Evolutionary conservation across 2,888 invertebrate genomes (phyloP), one percentile per base, ranked within the genome.

Genomic region (Microctonus aethiopoides): DNA sequence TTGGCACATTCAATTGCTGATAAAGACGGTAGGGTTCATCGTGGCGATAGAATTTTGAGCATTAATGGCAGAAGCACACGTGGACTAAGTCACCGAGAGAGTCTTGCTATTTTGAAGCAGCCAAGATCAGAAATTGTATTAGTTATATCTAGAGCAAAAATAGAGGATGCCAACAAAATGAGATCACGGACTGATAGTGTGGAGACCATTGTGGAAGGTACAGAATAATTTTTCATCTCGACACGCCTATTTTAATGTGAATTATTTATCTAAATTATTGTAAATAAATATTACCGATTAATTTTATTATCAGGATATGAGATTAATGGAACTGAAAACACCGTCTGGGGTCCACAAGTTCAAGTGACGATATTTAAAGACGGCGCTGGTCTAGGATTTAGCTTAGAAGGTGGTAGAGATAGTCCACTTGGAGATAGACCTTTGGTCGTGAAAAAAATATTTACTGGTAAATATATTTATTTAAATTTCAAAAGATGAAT

Each of bases 341-440:
- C 82, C 82, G 81, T 83, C 86, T 84, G 91, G 89, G 88, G 92
- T 85, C 88, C 91, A 82, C 76, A 91, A 84, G 75, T 85, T 67
- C 84, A 86, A 57, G 86, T 91, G 56, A 87, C 89, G n/a, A 86
- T 92, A 22, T 86, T 90, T 54, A 93, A 93, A 85, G 94, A 94
- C 80, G 95, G 95, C 72, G 93, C 95, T 75, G 97, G 97, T 5
- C 90, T 98, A 68, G 98, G 98, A 63, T 97, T 98, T 87, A 96
- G 97, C 79, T 91, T 98, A 75, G 97, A 97, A 81, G 98, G 98
- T 65, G 98, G 98, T 61, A 92, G 93, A 77, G 96, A 95, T 86
- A 97, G 97, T 26, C 95, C 95, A 6, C 89, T 92, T 72, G 98
- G 98, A 26, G 95, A 97, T 87, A 90, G 92, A 80, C 96, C 97